Percentiles rank a stretch among this genome's conserved stretches.
Conservation (phyloP, 2,888 invertebrate species). For the Gisinianus flammeolus region DNA sequence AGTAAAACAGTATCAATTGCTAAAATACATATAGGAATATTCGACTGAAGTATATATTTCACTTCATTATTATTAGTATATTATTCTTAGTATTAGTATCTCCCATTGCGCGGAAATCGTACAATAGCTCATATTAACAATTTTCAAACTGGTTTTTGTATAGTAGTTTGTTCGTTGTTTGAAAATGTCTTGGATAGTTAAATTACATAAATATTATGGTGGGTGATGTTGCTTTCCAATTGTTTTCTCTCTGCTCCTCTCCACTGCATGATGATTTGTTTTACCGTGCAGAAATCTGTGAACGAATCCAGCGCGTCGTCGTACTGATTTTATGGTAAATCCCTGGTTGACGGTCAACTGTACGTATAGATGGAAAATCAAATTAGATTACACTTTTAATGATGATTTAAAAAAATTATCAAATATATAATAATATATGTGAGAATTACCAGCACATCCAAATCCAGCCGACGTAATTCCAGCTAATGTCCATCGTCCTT, state of each 20-base stretch:
- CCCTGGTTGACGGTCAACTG: conserved; percentile 80
- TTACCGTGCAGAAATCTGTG: conserved; percentile 53
- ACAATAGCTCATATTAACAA: neutral
- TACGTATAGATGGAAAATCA: too few species aligned
- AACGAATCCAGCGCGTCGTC: conserved; percentile 56
- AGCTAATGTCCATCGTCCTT: conserved; percentile 75
- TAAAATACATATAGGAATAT: too few species aligned
- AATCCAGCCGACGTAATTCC: conserved; percentile 87
- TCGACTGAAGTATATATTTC: too few species aligned
- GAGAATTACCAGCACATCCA: conserved; percentile 68
- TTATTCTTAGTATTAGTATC: too few species aligned
- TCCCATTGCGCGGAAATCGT: too few species aligned
- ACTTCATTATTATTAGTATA: too few species aligned
- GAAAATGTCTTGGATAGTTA: neutral
- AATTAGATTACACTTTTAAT: conserved; percentile 62
- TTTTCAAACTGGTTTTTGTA: neutral
- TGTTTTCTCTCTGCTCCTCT: neutral
- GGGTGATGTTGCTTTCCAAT: neutral
- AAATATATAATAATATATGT: neutral
- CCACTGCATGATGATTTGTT: neutral
- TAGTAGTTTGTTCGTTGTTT: neutral
- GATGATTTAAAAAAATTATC: neutral
- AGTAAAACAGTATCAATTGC: too few species aligned
- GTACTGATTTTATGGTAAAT: conserved; percentile 77
- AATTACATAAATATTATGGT: neutral